These are phyloP conservation scores for Pristionchus exspectatus DNA, from an alignment of 2,888 invertebrate species.

Conservation along the genomic window DNA sequence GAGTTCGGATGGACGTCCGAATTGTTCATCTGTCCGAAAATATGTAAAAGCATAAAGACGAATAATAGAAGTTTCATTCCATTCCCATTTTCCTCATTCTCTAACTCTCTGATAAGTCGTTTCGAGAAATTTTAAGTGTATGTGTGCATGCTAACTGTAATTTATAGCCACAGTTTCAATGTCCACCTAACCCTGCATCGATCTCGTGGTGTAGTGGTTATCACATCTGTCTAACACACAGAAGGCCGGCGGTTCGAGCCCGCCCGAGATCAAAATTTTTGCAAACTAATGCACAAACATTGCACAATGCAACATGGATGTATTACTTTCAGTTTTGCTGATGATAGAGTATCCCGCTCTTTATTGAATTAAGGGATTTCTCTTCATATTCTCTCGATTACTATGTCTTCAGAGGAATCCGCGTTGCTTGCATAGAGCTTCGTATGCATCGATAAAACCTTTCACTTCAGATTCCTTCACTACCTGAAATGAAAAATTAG, in stretches of 20 bases:
- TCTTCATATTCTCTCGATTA: not conserved
- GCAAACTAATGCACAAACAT: not conserved
- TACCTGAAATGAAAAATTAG: conserved; percentile 1
- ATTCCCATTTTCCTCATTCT: too few species aligned
- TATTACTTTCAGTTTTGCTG: too few species aligned
- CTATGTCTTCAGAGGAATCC: conserved; percentile 27
- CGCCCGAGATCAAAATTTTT: conserved; percentile 66
- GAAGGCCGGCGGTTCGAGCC: conserved; percentile 71
- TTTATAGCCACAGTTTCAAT: too few species aligned
- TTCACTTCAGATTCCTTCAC: conserved; percentile 51
- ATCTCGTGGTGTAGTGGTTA: conserved; percentile 66
- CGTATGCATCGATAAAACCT: conserved; percentile 34
- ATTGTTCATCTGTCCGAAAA: too few species aligned
- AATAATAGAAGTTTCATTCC: too few species aligned
- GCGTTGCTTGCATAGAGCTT: conserved; percentile 31
- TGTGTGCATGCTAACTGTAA: too few species aligned
- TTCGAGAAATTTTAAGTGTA: too few species aligned
- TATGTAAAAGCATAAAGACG: too few species aligned
- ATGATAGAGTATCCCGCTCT: conserved; percentile 4
- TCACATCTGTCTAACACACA: conserved; percentile 73
- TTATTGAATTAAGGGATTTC: conserved; percentile 41
- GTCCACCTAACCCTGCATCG: not conserved
- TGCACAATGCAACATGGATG: not conserved
- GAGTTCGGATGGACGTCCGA: too few species aligned
- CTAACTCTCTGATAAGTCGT: too few species aligned